phyloP scores from a whole-genome alignment of 2,888 invertebrate species.

The Ichneumon xanthorius region DNA sequence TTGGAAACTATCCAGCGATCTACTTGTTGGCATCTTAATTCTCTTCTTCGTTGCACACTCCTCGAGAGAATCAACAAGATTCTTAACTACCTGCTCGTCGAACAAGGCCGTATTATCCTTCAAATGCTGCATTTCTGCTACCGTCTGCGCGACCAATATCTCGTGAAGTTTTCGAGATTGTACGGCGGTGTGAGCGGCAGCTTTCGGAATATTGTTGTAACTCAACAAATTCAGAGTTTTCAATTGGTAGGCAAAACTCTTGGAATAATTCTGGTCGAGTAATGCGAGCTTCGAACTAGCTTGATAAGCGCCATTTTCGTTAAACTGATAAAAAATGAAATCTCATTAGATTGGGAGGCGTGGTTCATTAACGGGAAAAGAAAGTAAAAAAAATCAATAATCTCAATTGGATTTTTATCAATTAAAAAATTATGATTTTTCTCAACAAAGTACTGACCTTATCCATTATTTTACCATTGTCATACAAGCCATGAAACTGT shows the following conservation, averaged over 20 bases:
- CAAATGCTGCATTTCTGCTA: conserved; percentile 61
- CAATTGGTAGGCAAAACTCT: conserved; percentile 84
- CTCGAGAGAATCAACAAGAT: conserved; percentile 81
- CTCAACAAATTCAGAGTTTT: conserved; percentile 80
- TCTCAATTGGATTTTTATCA: background rate
- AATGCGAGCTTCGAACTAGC: conserved; percentile 85
- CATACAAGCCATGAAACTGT: conserved; percentile 84
- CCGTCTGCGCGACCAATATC: conserved; percentile 18
- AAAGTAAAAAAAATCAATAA: background rate
- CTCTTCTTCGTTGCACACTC: conserved; percentile 78
- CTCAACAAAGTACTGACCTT: conserved; percentile 76
- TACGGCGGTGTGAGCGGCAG: conserved; percentile 23
- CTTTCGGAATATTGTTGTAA: conserved; percentile 68
- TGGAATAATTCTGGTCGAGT: conserved; percentile 83
- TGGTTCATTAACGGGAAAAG: background rate
- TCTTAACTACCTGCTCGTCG: conserved; percentile 81
- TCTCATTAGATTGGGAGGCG: background rate
- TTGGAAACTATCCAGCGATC: conserved; percentile 82
- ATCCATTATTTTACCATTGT: conserved; percentile 80
- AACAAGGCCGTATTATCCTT: conserved; percentile 79
- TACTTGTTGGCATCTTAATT: conserved; percentile 82
- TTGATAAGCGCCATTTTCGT: conserved; percentile 84
- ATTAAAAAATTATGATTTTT: background rate
- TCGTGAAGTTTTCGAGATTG: conserved; percentile 16
- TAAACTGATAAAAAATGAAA: conserved; percentile 77